Conservation (phyloP, 1,140 invertebrate species). For the Atta colombica region DNA sequence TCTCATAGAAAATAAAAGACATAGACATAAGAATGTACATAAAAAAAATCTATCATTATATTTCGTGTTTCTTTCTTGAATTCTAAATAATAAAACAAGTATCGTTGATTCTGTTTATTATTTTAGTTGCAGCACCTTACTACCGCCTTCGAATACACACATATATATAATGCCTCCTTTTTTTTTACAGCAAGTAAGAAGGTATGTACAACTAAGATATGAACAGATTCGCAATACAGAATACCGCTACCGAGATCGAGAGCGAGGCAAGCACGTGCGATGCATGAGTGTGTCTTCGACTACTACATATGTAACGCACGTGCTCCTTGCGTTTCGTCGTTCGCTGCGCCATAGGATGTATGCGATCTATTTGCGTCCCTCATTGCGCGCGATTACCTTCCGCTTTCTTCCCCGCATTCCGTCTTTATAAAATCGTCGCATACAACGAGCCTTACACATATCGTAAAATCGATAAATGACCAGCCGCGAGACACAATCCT, state of each 20-base stretch:
- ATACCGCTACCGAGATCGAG: slow-evolving; percentile 39
- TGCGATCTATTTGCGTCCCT: slow-evolving; percentile 34
- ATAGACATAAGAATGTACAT: background rate
- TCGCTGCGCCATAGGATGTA: background rate
- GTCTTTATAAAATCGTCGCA: slow-evolving; percentile 46
- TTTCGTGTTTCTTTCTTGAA: background rate
- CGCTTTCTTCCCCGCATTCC: slow-evolving; percentile 30
- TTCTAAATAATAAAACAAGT: background rate
- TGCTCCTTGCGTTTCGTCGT: background rate
- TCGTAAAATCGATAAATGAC: slow-evolving; percentile 57
- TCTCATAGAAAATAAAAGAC: background rate
- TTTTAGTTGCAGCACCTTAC: slow-evolving; percentile 1
- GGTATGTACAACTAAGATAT: slow-evolving; percentile 16
- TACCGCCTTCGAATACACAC: background rate
- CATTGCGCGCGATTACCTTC: slow-evolving; percentile 22
- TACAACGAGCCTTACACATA: slow-evolving; percentile 51
- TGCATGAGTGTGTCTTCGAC: no score
- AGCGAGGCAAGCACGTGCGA: background rate
- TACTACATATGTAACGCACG: background rate
- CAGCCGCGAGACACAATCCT: slow-evolving; percentile 38
- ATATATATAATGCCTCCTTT: background rate
- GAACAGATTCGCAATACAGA: slow-evolving; percentile 41
- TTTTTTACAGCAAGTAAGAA: background rate
- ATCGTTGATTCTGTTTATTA: slow-evolving; percentile 12
- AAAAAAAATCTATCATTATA: background rate